Base-by-base conservation (phyloP, 64 coral and sea anemone genomes). In the Acropora yongei region DNA sequence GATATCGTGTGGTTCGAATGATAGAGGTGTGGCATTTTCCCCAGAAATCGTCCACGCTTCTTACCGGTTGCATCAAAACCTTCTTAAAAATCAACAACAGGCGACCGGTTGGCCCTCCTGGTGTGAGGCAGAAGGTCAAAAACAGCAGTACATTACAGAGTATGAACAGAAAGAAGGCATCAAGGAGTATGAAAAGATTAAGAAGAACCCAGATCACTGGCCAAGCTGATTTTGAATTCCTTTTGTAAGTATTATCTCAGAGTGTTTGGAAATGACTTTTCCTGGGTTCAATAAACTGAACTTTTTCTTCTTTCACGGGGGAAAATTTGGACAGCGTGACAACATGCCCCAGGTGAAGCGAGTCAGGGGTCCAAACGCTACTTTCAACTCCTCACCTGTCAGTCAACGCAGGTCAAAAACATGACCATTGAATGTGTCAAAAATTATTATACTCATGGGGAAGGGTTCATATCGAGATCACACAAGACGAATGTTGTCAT, bases 11-110 rank as follows among this genome's bases (percentile, higher is more conserved):
- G 2, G 1, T 72, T 5, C 30, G 39, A 6, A n/a, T 94, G 8
- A 10, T 89, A 49, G 78, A 94, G 67, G 68, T 94, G 1, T 94
- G 86, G 92, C 86, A 94, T 41, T 94, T 88, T 49, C 51, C 51
- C 6, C 1, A 93, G 68, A 69, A 72, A 8, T 76, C 53, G 7
- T 17, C 42, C 18, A 19, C 80, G 11, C 65, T 93, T 3, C 82
- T 88, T n/a, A 6, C 49, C 18, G 4, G 44, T 1, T 93, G 88
- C 57, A 57, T 88, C 46, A 17, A 80, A 14, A 80, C 73, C 1
- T 89, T 72, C 68, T 42, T 93, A 0, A 86, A 84, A 78, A 61
- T 6, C 89, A 94, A 44, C 87, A 94, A 86, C 72, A 94, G 40
- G 66, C 76, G 5, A 51, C 42, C 12, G 85, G 61, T 3, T 93